Evolutionary conservation across 2,113 vertebrate species (phyloP).

Genomic region (Chamaetylas fuelleborni): DNA sequence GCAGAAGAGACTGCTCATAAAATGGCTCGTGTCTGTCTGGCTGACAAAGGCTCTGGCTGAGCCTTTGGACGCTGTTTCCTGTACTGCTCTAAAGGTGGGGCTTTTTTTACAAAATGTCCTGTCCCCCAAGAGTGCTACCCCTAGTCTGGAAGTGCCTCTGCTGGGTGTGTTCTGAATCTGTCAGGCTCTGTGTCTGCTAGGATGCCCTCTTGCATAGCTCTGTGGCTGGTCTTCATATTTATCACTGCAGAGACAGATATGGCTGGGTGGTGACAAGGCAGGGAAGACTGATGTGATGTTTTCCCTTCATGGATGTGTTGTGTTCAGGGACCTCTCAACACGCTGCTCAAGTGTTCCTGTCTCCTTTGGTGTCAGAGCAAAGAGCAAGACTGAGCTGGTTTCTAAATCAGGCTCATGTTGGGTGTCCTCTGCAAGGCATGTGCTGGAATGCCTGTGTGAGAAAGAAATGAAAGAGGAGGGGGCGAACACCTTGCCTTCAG

Average conservation of each 20-base stretch:
- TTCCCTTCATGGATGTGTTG: not conserved
- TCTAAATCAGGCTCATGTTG: not conserved
- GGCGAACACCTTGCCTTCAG: not conserved
- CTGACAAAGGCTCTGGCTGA: not conserved
- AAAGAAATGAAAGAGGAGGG: not conserved
- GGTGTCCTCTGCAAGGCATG: not conserved
- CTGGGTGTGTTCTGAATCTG: not conserved
- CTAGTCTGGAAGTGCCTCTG: not conserved
- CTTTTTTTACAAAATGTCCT: not conserved
- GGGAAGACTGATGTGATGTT: not conserved
- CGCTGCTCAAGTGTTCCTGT: not conserved
- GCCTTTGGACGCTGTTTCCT: not conserved
- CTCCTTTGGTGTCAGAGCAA: not conserved
- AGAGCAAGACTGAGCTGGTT: not conserved
- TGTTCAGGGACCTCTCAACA: not conserved
- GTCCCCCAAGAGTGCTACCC: not conserved
- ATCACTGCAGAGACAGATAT: not conserved
- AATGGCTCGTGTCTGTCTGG: not conserved
- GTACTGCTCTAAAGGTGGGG: not conserved
- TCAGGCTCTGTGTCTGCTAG: not conserved
- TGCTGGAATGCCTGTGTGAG: not conserved
- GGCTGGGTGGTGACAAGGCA: not conserved
- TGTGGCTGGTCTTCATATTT: not conserved
- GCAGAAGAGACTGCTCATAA: not conserved
- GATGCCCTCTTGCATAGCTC: fast-evolving